phyloP scores from a whole-genome alignment of 2,113 vertebrate genomes.

The Ahaetulla prasina region DNA sequence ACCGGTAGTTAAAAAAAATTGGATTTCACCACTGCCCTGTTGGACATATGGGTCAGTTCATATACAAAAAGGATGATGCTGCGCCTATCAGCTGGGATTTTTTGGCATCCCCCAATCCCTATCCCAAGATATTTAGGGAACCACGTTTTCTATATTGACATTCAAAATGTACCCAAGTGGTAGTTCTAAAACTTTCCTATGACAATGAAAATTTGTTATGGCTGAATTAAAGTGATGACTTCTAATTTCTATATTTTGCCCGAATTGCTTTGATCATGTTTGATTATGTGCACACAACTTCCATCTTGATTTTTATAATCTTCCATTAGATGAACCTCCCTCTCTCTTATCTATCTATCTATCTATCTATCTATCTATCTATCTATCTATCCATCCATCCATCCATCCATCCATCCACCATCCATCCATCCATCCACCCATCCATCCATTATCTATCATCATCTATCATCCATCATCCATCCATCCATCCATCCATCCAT shows the following conservation, averaged over 20 bases:
- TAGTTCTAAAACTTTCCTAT: not conserved
- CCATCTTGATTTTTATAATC: not conserved
- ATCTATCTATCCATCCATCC: no score
- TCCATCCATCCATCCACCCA: no score
- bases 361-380: no score
- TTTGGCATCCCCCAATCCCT: not conserved
- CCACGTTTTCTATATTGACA: not conserved
- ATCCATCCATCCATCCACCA: no score
- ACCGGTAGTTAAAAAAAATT: no score
- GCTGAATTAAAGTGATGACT: not conserved
- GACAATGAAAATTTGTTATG: not conserved
- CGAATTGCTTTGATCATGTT: not conserved
- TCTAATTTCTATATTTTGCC: not conserved
- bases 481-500: no score
- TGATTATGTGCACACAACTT: not conserved
- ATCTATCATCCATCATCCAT: no score
- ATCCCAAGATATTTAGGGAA: not conserved
- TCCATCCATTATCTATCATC: no score
- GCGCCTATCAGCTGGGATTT: not conserved
- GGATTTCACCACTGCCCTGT: no score
- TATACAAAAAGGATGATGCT: not conserved
- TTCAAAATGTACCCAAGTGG: not conserved
- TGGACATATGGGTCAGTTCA: not conserved
- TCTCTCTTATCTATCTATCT: no score
- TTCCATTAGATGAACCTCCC: not conserved